Evolutionary conservation across 2,113 vertebrate species (phyloP).

Genomic region (Coptodon bakossiorum): DNA sequence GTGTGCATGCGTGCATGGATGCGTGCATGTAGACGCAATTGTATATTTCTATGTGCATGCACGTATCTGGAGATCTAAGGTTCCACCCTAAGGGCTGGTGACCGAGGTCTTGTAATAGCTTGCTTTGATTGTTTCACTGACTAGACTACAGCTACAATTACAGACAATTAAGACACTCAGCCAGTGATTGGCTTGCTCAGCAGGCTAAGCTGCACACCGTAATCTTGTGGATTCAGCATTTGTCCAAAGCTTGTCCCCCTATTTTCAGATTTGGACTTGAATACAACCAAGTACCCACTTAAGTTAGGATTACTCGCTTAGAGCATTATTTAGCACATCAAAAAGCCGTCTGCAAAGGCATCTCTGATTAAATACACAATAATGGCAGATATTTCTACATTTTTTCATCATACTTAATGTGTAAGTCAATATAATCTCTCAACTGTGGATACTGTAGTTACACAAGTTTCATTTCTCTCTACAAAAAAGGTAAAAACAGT

Average conservation of each 20-base stretch:
- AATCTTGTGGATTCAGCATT: neutral
- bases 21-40: neutral
- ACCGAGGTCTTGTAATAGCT: conserved; percentile 47
- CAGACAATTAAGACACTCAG: conserved; percentile 38
- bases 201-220: neutral
- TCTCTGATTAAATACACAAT: neutral
- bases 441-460: neutral
- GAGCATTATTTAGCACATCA: neutral
- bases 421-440: neutral
- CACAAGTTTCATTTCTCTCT: conserved; percentile 59
- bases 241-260: neutral
- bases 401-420: neutral
- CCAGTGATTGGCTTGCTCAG: neutral
- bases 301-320: neutral
- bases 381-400: neutral
- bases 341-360: neutral
- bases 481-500: neutral
- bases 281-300: neutral
- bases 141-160: conserved; percentile 36
- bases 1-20: neutral
- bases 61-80: neutral
- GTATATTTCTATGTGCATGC: neutral
- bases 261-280: neutral
- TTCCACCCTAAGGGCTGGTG: conserved; percentile 14
- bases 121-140: conserved; percentile 44